Evolutionary conservation across 2,797 vertebrate species (phyloP), one percentile per base, ranked within the genome.

Genomic region (Anguilla obscura): DNA sequence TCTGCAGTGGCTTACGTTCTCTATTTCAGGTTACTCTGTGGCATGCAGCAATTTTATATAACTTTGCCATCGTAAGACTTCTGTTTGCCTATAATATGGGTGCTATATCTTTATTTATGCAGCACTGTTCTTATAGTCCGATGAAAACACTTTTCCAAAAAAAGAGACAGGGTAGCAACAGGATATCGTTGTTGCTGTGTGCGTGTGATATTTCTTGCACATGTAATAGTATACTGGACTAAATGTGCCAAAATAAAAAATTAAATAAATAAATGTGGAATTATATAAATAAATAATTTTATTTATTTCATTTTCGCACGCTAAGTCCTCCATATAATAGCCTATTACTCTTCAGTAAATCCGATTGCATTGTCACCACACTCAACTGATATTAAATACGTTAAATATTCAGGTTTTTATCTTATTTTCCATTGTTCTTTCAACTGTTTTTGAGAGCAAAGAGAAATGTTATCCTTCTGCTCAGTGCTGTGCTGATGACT

Each of bases 391-490:
- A 82, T 45, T 1, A 18, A 82, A 69, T 27, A 7, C 40, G 45
- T 79, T 21, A 1, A 40, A 21, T 21, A 79, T 10, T 48, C 7
- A 12, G 8, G 45, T n/a, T 24, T 10, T 21, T 16, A 50, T 33
- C 8, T 82, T 82, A 50, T 50, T 82, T 82, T 82, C 79, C 10
- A 10, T 82, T 50, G 21, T 50, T 82, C 7, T 82, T 8, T 50
- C 7, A 24, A 82, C 40, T 79, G 10, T 71, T 69, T 60, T 69
- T 71, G 27, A 76, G 33, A 27, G 21, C 36, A 58, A 85, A 58
- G 30, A 56, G 52, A 56, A 85, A 85, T 86, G 76, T 86, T 45
- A 50, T 88, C 52, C 12, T 86, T 40, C 40, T 66, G 30, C 79
- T 48, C 60, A 71, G 85, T 52, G 85, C 52, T n/a, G 52, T 69